phyloP scores from a whole-genome alignment of 2,113 vertebrate species.

The Pipra filicauda region DNA sequence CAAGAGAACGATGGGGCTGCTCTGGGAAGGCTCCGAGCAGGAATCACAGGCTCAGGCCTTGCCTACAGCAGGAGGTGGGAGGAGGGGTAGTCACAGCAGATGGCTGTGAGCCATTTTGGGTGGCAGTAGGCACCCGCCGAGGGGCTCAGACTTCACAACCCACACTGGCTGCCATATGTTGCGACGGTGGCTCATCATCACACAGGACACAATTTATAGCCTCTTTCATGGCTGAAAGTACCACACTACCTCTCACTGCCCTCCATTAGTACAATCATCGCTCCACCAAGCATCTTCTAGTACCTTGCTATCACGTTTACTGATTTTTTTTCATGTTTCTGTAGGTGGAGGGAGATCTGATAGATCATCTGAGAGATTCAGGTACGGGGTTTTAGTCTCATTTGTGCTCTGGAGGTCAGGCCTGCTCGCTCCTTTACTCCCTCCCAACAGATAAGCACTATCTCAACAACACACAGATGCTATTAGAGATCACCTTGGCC shows the following conservation, averaged over 20 bases:
- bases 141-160: constrained; percentile 31
- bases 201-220: constrained; percentile 2
- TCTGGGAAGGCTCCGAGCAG: neutral
- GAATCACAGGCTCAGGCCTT: neutral
- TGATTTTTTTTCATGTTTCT: neutral
- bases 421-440: neutral
- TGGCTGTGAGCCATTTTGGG: constrained; percentile 25
- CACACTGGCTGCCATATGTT: constrained; percentile 37
- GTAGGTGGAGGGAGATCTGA: neutral
- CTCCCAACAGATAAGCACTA: neutral
- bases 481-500: constrained; percentile 21
- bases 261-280: neutral
- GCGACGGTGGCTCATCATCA: constrained; percentile 27
- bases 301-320: neutral
- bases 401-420: constrained; percentile 1
- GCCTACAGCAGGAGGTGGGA: constrained; percentile 26
- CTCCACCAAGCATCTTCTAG: neutral
- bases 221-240: neutral
- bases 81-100: constrained; percentile 34
- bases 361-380: neutral
- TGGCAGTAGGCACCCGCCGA: neutral
- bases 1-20: neutral
- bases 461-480: constrained; percentile 20
- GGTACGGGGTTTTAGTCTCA: neutral
- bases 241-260: neutral